phyloP scores from a whole-genome alignment of 2,113 vertebrate genomes.

The Coreoperca whiteheadi region DNA sequence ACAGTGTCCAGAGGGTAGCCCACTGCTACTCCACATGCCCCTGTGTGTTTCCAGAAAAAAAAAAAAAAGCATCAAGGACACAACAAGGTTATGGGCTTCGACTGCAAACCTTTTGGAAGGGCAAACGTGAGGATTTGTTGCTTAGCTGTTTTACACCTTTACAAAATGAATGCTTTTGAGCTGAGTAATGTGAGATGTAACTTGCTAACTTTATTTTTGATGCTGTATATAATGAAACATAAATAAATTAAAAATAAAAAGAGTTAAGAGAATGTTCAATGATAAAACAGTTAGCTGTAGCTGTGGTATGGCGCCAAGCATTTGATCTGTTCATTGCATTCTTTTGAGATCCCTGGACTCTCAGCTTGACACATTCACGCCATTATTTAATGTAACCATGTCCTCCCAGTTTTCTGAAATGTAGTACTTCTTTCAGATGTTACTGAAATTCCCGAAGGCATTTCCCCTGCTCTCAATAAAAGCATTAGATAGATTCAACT shows the following conservation, averaged over 20 bases:
- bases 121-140: not conserved
- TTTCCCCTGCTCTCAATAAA: not conserved
- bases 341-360: not conserved
- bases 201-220: too few species aligned
- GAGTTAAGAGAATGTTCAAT: not conserved
- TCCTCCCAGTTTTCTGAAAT: not conserved
- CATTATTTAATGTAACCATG: not conserved
- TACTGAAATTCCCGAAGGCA: not conserved
- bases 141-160: not conserved
- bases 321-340: not conserved
- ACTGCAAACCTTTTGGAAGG: not conserved
- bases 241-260: too few species aligned
- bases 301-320: not conserved
- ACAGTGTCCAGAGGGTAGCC: slow-evolving; percentile 81
- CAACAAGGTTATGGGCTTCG: not conserved
- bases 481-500: not conserved
- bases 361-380: not conserved
- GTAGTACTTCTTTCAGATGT: not conserved
- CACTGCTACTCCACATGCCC: slow-evolving; percentile 76
- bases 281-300: not conserved
- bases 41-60: slow-evolving; percentile 56
- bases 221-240: too few species aligned
- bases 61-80: slow-evolving; percentile 34
- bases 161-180: not conserved
- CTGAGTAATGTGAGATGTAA: not conserved